phyloP scores from a whole-genome alignment of 1,140 invertebrate genomes.

The Drosophila rufa region DNA sequence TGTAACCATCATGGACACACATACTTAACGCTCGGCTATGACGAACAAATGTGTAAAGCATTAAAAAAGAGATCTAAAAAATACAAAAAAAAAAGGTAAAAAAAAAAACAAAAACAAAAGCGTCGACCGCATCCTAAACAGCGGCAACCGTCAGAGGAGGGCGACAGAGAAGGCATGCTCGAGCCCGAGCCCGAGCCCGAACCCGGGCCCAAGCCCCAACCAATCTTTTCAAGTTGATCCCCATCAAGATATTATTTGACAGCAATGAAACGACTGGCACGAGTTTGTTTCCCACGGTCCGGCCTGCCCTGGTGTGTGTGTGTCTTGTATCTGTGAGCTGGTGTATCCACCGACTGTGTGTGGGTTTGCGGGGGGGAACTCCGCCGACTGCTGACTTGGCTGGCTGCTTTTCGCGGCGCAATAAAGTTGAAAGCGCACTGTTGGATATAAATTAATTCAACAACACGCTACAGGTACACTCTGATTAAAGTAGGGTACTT shows the following conservation, averaged over 20 bases:
- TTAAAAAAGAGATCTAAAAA: slow-evolving; percentile 76
- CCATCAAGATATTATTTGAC: slow-evolving; percentile 85
- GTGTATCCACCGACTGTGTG: slow-evolving; percentile 50
- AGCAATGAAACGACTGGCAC: slow-evolving; percentile 85
- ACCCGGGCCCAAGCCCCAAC: slow-evolving; percentile 67
- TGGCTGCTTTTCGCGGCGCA: slow-evolving; percentile 79
- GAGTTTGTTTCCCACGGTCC: slow-evolving; percentile 85
- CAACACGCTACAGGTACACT: slow-evolving; percentile 69
- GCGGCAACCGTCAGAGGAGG: slow-evolving; percentile 51
- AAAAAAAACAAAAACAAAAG: slow-evolving; percentile 63
- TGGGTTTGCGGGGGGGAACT: slow-evolving; percentile 54
- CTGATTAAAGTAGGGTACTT: background rate
- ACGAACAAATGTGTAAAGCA: slow-evolving; percentile 83
- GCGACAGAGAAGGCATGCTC: slow-evolving; percentile 21
- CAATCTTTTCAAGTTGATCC: slow-evolving; percentile 84
- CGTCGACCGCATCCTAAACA: slow-evolving; percentile 82
- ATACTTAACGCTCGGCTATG: slow-evolving; percentile 61
- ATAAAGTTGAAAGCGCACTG: slow-evolving; percentile 83
- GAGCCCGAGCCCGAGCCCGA: slow-evolving; percentile 47
- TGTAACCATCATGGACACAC: slow-evolving; percentile 34
- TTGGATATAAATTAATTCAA: slow-evolving; percentile 84
- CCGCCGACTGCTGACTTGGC: slow-evolving; percentile 45
- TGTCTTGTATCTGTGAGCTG: slow-evolving; percentile 47
- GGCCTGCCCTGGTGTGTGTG: slow-evolving; percentile 64
- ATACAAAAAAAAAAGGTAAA: slow-evolving; percentile 42